Evolutionary conservation across 2,888 invertebrate genomes (phyloP).

Genomic region (Pseudococcus longispinus): DNA sequence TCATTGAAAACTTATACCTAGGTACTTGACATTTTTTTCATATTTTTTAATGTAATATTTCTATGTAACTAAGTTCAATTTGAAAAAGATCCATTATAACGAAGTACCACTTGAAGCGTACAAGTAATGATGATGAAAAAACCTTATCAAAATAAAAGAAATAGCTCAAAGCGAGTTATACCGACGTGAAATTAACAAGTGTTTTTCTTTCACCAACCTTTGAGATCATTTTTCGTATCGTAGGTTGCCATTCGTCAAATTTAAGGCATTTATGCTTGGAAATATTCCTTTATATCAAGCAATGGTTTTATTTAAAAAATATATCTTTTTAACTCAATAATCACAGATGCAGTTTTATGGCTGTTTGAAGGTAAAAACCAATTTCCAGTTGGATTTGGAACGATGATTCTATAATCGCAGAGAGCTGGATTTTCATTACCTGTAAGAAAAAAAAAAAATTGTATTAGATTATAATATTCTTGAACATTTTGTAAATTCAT

Average conservation of each 20-base stretch:
- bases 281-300: background rate
- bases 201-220: background rate
- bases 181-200: background rate
- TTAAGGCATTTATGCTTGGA: background rate
- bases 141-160: background rate
- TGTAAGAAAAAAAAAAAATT: background rate
- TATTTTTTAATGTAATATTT: no score
- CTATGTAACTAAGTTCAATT: background rate
- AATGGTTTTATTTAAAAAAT: background rate
- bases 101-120: background rate
- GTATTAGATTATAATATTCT: background rate
- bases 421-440: background rate
- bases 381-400: background rate
- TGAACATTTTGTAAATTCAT: background rate
- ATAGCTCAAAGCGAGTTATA: background rate
- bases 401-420: background rate
- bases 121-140: background rate
- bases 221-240: background rate
- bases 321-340: background rate
- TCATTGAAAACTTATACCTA: background rate
- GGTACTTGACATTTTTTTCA: background rate
- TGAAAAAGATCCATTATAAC: background rate
- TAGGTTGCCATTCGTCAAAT: background rate
- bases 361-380: background rate
- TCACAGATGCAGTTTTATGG: background rate